Evolutionary conservation across 2,888 invertebrate species (phyloP).

Genomic region (Drosophila atripex): DNA sequence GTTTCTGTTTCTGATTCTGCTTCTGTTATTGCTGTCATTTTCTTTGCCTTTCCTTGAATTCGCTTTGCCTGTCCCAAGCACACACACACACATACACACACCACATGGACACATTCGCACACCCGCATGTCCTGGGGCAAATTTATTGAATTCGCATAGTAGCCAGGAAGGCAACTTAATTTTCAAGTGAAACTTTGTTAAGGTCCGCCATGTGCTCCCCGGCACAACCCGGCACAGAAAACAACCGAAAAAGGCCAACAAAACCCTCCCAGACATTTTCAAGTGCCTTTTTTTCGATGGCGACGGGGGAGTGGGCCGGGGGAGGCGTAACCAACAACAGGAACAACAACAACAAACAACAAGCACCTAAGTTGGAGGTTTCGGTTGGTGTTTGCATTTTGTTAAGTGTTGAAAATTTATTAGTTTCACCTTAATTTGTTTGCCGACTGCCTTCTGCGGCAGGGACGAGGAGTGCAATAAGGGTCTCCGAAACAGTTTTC

Average conservation of each 20-base stretch:
- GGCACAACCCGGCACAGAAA: constrained; percentile 21
- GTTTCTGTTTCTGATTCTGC: constrained; percentile 23
- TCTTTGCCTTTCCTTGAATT: constrained; percentile 30
- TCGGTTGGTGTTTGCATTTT: constrained; percentile 46
- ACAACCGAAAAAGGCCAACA: constrained; percentile 24
- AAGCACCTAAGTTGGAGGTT: constrained; percentile 33
- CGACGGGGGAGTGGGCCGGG: constrained; percentile 3
- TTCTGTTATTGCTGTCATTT: constrained; percentile 48
- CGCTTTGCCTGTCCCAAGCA: constrained; percentile 30
- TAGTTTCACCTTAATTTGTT: constrained; percentile 47
- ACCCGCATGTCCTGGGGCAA: constrained; percentile 51
- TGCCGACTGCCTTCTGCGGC: constrained; percentile 22
- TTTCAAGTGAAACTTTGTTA: constrained; percentile 72
- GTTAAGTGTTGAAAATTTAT: constrained; percentile 48
- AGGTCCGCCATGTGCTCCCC: constrained; percentile 59
- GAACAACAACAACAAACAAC: constrained; percentile 16
- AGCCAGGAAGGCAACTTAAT: constrained; percentile 71
- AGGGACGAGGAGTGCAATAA: constrained; percentile 1
- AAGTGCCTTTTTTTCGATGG: constrained; percentile 40
- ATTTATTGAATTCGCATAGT: constrained; percentile 72
- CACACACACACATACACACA: neutral
- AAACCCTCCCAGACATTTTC: constrained; percentile 52
- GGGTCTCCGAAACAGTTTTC: constrained; percentile 8
- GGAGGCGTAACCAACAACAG: constrained; percentile 25
- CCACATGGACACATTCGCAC: neutral